phyloP scores from a whole-genome alignment of 2,113 vertebrate genomes.

The Saiga tatarica region DNA sequence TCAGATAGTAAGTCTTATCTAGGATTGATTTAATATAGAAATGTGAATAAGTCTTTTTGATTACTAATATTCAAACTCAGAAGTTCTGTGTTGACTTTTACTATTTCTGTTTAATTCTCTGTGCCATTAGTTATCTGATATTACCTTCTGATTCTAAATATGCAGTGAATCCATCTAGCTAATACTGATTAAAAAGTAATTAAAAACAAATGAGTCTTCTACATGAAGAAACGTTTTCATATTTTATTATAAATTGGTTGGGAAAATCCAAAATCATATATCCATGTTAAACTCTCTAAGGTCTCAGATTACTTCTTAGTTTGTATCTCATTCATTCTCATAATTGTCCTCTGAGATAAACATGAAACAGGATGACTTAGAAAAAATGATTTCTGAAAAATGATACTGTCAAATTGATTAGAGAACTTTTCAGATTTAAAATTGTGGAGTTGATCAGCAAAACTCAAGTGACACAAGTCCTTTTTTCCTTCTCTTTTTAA shows the following conservation, averaged over 20 bases:
- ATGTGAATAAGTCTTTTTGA: neutral
- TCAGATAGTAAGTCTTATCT: neutral
- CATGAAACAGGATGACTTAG: neutral
- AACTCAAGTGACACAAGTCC: neutral
- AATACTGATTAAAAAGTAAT: neutral
- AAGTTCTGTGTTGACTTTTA: neutral
- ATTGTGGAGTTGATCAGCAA: neutral
- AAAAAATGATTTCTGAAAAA: neutral
- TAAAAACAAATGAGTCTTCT: neutral
- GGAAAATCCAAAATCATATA: neutral
- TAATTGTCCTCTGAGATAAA: neutral
- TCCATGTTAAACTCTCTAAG: neutral
- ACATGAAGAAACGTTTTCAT: neutral
- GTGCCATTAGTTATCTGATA: neutral
- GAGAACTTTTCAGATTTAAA: neutral
- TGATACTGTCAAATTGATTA: neutral
- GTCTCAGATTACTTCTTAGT: neutral
- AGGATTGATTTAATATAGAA: neutral
- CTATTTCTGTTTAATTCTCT: neutral
- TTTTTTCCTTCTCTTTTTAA: conserved; percentile 65
- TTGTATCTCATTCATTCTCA: neutral
- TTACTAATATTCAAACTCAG: neutral
- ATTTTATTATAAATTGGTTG: neutral
- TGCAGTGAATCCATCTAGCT: neutral
- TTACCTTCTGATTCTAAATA: neutral